Evolutionary conservation across 2,797 vertebrate species (phyloP), one percentile per base, ranked within the genome.

Genomic region (Coregonus sp.): DNA sequence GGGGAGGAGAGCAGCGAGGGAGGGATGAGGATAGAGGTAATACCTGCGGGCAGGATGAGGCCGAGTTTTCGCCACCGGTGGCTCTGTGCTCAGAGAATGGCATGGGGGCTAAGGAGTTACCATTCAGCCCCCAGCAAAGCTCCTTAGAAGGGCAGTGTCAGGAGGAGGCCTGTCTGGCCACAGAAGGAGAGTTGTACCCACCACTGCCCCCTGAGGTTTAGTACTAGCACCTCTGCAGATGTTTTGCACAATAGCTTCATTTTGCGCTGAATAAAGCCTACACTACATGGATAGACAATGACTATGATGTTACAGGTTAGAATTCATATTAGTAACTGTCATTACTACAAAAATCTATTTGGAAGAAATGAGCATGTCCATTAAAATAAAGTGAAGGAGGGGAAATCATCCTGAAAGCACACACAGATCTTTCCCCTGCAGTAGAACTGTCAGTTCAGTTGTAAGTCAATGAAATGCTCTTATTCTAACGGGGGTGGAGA

Each of bases 231-330:
- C 86, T 87, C 88, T 88, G 93, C 93, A 94, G 90, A 93, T 91
- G 86, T 94, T 95, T 96, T 96, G 95, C 95, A 96, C 95, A 95
- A 92, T 81, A 91, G 89, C 90, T 89, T 92, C 85, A 89, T 74
- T 84, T 20, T 82, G 90, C 91, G 89, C 90, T 91, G 88, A 91
- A 89, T 86, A 89, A 88, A 88, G 78, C 67, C 87, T 85, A 90
- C 80, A 84, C 89, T 89, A 86, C 85, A 89, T 88, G 85, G 69
- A 75, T 88, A 81, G 86, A 40, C 61, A 66, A 59, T 85, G 59
- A 61, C 20, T 20, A 20, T 74, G 72, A 85, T 77, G 65, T 82
- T 73, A 86, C 84, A 88, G 75, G 84, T 82, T 78, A 78, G 72
- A 78, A 75, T 85, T 74, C 79, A 82, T 73, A 6, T n/a, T 75